Evolutionary conservation across 2,797 vertebrate species (phyloP).

Genomic region (Micropoecilia bifurca): DNA sequence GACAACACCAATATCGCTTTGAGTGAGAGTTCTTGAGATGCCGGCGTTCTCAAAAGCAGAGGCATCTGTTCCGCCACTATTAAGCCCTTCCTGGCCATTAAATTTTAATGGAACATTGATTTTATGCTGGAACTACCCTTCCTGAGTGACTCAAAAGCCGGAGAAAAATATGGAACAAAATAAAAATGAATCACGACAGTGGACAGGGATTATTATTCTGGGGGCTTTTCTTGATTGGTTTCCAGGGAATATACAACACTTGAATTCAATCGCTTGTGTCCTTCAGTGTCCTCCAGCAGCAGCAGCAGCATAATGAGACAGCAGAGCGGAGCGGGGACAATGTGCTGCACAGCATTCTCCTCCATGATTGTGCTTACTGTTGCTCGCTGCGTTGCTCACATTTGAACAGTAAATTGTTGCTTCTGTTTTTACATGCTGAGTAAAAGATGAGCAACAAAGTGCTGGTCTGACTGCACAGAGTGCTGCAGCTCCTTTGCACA

Average conservation of each 20-base stretch:
- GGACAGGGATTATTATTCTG: slow-evolving; percentile 80
- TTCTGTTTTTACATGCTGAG: slow-evolving; percentile 29
- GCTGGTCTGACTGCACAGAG: slow-evolving; percentile 25
- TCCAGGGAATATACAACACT: slow-evolving; percentile 82
- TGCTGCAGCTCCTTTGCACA: slow-evolving; percentile 38
- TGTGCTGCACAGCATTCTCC: slow-evolving; percentile 55
- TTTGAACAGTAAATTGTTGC: slow-evolving; percentile 35
- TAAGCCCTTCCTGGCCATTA: slow-evolving; percentile 85
- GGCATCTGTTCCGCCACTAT: slow-evolving; percentile 84
- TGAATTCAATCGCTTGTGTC: slow-evolving; percentile 80
- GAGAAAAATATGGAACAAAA: slow-evolving; percentile 80
- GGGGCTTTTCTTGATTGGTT: slow-evolving; percentile 80
- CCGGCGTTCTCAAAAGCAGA: slow-evolving; percentile 71
- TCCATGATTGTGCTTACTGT: slow-evolving; percentile 32
- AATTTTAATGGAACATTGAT: slow-evolving; percentile 89
- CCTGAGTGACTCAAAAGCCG: slow-evolving; percentile 78
- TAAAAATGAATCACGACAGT: slow-evolving; percentile 82
- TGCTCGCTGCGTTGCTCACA: slow-evolving; percentile 26
- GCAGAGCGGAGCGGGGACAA: slow-evolving; percentile 61
- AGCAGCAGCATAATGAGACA: slow-evolving; percentile 75
- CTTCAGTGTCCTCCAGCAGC: slow-evolving; percentile 82
- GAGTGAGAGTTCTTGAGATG: slow-evolving; percentile 70
- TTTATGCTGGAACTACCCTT: slow-evolving; percentile 82
- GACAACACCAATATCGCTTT: slow-evolving; percentile 57
- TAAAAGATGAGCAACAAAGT: slow-evolving; percentile 37